Base-by-base conservation (phyloP, 2,888 invertebrate genomes). In the Conchocele bisecta region DNA sequence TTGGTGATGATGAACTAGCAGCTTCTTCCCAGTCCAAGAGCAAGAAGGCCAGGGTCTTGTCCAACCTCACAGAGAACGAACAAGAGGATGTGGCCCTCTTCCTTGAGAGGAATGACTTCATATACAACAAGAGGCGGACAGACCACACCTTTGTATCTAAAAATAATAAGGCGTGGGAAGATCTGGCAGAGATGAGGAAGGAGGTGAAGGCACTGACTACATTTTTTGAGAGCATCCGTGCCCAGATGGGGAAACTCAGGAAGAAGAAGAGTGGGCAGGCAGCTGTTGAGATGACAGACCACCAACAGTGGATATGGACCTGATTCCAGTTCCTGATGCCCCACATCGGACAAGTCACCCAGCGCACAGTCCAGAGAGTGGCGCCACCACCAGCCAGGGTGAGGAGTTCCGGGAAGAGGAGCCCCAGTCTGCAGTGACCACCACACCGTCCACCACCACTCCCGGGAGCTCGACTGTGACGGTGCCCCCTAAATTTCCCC, bases 181-280 rank as follows among this genome's bases (percentile, higher is more conserved):
- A 66, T 33, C 58, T 51, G 39, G 58, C 58, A 20, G 66, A 58
- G 42, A 58, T 51, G 50, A 37, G 51, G 20, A 66, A 42, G 41
- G 51, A 54, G 86, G 88, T 51, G 87, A 86, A 54, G 84, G 86
- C 71, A 78, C 75, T 51, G 83, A 79, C 26, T 20, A 60, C 53
- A 46, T 59, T n/a, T n/a, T n/a, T n/a, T n/a, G n/a, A n/a, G n/a
- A n/a, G n/a, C n/a, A n/a, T n/a, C n/a, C n/a, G n/a, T n/a, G n/a
- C n/a, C n/a, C n/a, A 60, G 53, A n/a, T 41, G 24, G 54, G 46
- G 24, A 53, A 60, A 67, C 46, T 53, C 46, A 53, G 46, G 35
- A 60, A 29, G 44, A 53, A 67, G 54, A 53, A 44, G 37, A 54
- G 44, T 60, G 60, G 67, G 20, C 59, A 60, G 53, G 66, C 58